Percentiles rank a stretch among this genome's conserved stretches.
Conservation (phyloP, 23 tunicate species). For the Halocynthia roretzi region DNA sequence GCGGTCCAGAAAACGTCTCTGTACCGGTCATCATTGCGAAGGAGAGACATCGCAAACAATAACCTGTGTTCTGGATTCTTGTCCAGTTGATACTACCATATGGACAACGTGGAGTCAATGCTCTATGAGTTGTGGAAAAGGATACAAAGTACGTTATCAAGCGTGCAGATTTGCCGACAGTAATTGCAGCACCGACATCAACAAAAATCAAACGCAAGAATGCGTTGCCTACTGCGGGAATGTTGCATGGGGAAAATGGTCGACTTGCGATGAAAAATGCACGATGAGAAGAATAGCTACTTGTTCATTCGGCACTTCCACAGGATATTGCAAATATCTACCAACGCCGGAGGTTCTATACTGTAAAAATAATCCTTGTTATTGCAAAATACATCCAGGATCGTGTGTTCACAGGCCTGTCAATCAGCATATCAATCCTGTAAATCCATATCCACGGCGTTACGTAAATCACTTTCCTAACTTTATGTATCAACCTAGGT, state of each 20-base stretch:
- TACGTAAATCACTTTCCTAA: too few species aligned
- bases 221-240: slow-evolving; percentile 19
- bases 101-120: slow-evolving; percentile 15
- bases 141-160: neutral
- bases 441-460: too few species aligned
- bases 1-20: slow-evolving; percentile 11
- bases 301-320: slow-evolving; percentile 3
- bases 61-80: neutral
- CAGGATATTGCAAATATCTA: slow-evolving; percentile 6
- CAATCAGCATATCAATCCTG: too few species aligned
- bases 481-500: too few species aligned
- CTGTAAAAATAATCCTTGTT: slow-evolving; percentile 7
- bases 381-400: slow-evolving; percentile 23
- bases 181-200: neutral
- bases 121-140: slow-evolving; percentile 17
- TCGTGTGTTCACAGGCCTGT: neutral
- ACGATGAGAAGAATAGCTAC: slow-evolving; percentile 12
- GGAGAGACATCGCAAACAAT: neutral
- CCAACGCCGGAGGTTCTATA: slow-evolving; percentile 3
- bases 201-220: neutral
- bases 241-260: slow-evolving; percentile 16
- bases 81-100: neutral
- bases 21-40: slow-evolving; percentile 21
- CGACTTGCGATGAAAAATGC: slow-evolving; percentile 15
- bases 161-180: neutral